phyloP scores from a whole-genome alignment of 2,888 invertebrate species.

The Epinotia bilunana region DNA sequence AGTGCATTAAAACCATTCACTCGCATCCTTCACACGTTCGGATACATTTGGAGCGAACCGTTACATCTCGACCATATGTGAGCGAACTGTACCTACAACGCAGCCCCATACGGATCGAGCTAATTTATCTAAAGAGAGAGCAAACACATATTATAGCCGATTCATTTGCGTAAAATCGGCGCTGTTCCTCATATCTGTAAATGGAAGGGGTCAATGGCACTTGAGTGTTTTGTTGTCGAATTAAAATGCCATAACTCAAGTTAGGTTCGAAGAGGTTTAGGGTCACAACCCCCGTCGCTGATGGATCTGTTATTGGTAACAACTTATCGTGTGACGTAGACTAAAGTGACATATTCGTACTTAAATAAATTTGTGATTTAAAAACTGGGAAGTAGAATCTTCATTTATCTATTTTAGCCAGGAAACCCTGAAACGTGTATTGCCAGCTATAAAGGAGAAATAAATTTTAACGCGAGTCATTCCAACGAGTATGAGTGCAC shows the following conservation, averaged over 20 bases:
- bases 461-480: background rate
- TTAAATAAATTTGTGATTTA: background rate
- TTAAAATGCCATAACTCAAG: background rate
- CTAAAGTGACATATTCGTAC: too few species aligned
- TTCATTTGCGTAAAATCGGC: constrained; percentile 1
- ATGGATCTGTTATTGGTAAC: background rate
- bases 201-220: constrained; percentile 1
- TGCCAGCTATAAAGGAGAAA: background rate
- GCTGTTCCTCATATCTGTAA: background rate
- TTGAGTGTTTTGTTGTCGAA: background rate
- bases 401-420: background rate
- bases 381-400: background rate
- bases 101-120: constrained; percentile 29
- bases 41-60: constrained; percentile 33
- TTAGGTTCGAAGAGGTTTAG: background rate
- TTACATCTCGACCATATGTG: constrained; percentile 38
- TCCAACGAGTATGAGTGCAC: background rate
- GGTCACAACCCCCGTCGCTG: background rate
- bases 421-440: background rate
- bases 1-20: background rate
- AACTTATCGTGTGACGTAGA: background rate
- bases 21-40: constrained; percentile 7
- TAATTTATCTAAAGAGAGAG: constrained; percentile 38
- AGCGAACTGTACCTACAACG: constrained; percentile 2
- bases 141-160: constrained; percentile 5